These are phyloP conservation scores for Erinaceus europaeus DNA, from an alignment of 2,113 vertebrate species.

Conservation along the genomic window DNA sequence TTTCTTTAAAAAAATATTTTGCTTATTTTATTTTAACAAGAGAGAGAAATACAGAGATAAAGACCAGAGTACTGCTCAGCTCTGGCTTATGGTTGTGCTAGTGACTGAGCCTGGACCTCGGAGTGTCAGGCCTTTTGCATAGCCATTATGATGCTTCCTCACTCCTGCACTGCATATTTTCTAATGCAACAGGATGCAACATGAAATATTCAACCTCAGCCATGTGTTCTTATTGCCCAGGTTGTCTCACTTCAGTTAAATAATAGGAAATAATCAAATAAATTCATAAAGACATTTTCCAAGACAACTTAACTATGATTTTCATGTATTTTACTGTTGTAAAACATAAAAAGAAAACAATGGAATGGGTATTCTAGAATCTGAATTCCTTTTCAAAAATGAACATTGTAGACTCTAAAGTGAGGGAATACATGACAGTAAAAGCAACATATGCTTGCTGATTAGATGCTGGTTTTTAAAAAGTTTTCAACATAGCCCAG, in stretches of 20 bases:
- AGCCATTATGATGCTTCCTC: not conserved
- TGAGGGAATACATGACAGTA: not conserved
- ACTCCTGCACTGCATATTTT: too few species aligned
- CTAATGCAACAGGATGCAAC: not conserved
- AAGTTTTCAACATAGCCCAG: not conserved
- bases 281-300: not conserved
- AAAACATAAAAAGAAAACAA: slow-evolving; percentile 8
- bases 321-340: not conserved
- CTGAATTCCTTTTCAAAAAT: slow-evolving; percentile 16
- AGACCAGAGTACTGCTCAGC: too few species aligned
- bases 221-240: not conserved
- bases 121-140: too few species aligned
- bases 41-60: too few species aligned
- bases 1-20: too few species aligned
- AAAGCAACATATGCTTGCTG: not conserved
- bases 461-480: not conserved
- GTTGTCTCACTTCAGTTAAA: not conserved
- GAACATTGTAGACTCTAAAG: not conserved
- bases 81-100: too few species aligned
- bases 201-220: not conserved
- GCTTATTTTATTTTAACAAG: too few species aligned
- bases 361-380: not conserved
- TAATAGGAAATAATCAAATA: not conserved
- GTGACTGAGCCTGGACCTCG: too few species aligned
- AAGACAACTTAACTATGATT: not conserved